Percentiles rank a stretch among this genome's conserved stretches.
phyloP scores from a whole-genome alignment of 2,888 invertebrate genomes.

The Archaeoteleia sp. region DNA sequence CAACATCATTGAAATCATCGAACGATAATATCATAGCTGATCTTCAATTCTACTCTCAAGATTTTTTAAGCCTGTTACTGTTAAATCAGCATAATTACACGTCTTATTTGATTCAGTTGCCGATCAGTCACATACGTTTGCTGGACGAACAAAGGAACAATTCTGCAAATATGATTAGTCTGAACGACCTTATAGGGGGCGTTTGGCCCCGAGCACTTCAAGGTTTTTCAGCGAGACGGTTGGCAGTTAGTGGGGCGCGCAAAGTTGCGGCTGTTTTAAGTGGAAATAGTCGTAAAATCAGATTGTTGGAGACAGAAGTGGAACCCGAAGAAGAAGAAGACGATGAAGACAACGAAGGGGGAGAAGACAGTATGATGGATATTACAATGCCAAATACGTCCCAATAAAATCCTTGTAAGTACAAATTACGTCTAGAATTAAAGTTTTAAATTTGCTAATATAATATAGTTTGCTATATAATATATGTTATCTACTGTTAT shows the following conservation, averaged over 20 bases:
- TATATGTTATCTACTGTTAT: too few relatives aligned
- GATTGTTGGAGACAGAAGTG: constrained; percentile 93
- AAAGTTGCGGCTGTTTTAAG: constrained; percentile 91
- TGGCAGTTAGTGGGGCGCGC: constrained; percentile 90
- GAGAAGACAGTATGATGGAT: constrained; percentile 62
- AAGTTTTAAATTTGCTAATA: too few relatives aligned
- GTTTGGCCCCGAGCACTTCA: constrained; percentile 67
- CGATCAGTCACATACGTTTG: constrained; percentile 57
- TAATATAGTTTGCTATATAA: too few relatives aligned
- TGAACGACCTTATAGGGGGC: constrained; percentile 63
- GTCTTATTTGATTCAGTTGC: constrained; percentile 67
- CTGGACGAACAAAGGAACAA: constrained; percentile 41
- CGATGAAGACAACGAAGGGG: constrained; percentile 69
- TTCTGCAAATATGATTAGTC: constrained; percentile 56
- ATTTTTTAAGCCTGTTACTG: constrained; percentile 82
- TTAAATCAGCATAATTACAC: constrained; percentile 64
- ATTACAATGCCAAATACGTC: constrained; percentile 54
- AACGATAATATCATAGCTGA: constrained; percentile 77
- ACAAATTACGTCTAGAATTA: too few relatives aligned
- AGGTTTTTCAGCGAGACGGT: constrained; percentile 75
- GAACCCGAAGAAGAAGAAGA: constrained; percentile 94
- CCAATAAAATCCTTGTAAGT: constrained; percentile 6
- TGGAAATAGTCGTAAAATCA: constrained; percentile 85
- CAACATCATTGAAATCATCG: constrained; percentile 56
- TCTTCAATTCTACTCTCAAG: constrained; percentile 85